These are phyloP conservation scores for Callosobruchus maculatus DNA, from an alignment of 2,888 invertebrate species.

Conservation along the genomic window DNA sequence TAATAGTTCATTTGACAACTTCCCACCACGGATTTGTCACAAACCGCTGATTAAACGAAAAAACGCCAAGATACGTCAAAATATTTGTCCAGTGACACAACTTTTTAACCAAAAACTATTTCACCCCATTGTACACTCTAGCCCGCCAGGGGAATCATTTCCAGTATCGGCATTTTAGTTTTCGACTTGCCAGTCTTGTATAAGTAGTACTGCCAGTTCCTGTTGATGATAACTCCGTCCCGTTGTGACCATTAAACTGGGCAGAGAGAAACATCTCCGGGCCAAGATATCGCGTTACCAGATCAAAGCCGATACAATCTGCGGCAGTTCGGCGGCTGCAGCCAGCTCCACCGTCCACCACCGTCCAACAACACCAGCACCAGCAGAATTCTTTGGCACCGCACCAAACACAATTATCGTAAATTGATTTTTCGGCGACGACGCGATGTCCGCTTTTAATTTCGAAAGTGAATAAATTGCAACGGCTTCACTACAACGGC, in stretches of 20 bases:
- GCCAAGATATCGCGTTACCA: conserved; percentile 23
- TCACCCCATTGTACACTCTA: too few relatives aligned
- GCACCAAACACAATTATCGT: conserved; percentile 40
- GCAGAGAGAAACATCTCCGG: conserved; percentile 23
- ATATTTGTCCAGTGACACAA: too few relatives aligned
- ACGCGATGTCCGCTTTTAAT: conserved; percentile 41
- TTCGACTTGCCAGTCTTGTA: too few relatives aligned
- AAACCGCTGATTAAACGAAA: too few relatives aligned
- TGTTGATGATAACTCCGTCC: background rate
- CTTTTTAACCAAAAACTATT: too few relatives aligned
- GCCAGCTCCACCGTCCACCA: background rate
- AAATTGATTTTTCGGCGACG: conserved; percentile 40
- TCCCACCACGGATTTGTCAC: too few relatives aligned
- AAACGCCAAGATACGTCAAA: too few relatives aligned
- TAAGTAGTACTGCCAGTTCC: too few relatives aligned
- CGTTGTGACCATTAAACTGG: conserved; percentile 27
- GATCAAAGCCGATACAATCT: conserved; percentile 33
- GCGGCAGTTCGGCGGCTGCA: conserved; percentile 4
- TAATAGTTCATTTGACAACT: too few relatives aligned
- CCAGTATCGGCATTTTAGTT: too few relatives aligned
- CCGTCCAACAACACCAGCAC: background rate
- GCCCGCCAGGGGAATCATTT: too few relatives aligned
- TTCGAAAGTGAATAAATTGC: conserved; percentile 14
- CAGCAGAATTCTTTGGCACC: conserved; percentile 28
- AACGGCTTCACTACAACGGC: background rate